phyloP scores from a whole-genome alignment of 2,113 vertebrate species.

The Tupaia tana region DNA sequence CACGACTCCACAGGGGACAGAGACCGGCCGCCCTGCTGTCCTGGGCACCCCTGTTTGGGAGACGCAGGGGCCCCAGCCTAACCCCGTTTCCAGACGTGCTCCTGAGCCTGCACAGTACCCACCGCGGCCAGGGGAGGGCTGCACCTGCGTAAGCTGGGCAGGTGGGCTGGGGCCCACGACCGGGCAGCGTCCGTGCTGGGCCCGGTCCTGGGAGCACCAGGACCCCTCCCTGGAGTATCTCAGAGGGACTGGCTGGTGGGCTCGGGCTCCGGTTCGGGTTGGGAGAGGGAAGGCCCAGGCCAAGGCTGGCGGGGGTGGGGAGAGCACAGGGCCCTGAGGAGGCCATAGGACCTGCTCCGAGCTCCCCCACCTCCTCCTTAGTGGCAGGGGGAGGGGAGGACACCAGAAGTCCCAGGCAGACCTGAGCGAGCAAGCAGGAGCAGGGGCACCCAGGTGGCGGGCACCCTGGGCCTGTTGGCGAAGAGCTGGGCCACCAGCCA shows the following conservation, averaged over 20 bases:
- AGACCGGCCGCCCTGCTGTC: not conserved
- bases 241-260: not conserved
- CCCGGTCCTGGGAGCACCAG: not conserved
- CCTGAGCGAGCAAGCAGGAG: not conserved
- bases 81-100: not conserved
- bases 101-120: not conserved
- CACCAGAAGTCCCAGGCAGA: not conserved
- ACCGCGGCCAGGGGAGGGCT: too few relatives aligned
- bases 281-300: too few relatives aligned
- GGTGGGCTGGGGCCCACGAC: too few relatives aligned
- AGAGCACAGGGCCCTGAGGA: not conserved
- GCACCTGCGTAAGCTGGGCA: too few relatives aligned
- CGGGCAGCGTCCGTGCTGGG: too few relatives aligned
- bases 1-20: not conserved
- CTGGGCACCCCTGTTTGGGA: not conserved
- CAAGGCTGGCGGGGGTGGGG: rapidly evolving
- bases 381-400: not conserved
- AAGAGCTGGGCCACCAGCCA: rapidly evolving
- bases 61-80: rapidly evolving
- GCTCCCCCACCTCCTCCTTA: rapidly evolving
- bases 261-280: too few relatives aligned
- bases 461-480: rapidly evolving
- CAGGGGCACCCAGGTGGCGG: not conserved
- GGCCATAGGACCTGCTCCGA: too few relatives aligned
- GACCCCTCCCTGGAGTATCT: not conserved